A percentile compares a stretch with the other conserved stretches of the same genome.
phyloP scores from a whole-genome alignment of 2,797 vertebrate species.

The Chelonia mydas region DNA sequence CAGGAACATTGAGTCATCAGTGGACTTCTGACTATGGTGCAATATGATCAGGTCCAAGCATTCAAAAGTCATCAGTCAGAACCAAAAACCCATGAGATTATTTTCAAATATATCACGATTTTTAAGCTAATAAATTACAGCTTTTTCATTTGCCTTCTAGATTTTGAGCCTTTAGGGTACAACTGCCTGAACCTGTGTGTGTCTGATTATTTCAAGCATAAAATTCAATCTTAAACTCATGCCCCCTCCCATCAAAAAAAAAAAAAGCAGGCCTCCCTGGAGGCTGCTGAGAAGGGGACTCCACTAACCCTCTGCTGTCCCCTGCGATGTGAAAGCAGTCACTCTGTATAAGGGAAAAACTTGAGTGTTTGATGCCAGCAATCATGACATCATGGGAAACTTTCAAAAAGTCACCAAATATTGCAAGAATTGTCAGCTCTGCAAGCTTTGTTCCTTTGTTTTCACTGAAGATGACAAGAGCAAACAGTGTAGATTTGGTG shows the following conservation, averaged over 20 bases:
- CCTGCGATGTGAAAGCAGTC: conserved; percentile 42
- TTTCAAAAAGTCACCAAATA: conserved; percentile 10
- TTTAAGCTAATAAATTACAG: background rate
- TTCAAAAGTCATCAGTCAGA: background rate
- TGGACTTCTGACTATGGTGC: background rate
- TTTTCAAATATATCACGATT: background rate
- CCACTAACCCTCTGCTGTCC: conserved; percentile 27
- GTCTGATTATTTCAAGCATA: background rate
- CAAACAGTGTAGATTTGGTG: background rate
- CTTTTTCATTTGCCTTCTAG: background rate
- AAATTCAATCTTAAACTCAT: conserved; percentile 31
- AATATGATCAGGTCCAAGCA: background rate
- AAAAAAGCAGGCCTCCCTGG: background rate
- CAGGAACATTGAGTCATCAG: background rate
- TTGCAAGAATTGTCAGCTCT: conserved; percentile 12
- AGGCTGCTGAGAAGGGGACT: background rate
- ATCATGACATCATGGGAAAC: conserved; percentile 69
- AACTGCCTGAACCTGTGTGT: background rate
- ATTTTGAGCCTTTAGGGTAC: background rate
- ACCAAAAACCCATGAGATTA: background rate
- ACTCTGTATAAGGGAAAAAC: conserved; percentile 6
- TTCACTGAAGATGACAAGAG: background rate
- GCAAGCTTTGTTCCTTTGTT: background rate
- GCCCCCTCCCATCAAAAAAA: background rate
- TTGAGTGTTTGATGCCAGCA: conserved; percentile 35